Conservation (phyloP, 1,140 invertebrate genomes). For the Drosophila trapezifrons region DNA sequence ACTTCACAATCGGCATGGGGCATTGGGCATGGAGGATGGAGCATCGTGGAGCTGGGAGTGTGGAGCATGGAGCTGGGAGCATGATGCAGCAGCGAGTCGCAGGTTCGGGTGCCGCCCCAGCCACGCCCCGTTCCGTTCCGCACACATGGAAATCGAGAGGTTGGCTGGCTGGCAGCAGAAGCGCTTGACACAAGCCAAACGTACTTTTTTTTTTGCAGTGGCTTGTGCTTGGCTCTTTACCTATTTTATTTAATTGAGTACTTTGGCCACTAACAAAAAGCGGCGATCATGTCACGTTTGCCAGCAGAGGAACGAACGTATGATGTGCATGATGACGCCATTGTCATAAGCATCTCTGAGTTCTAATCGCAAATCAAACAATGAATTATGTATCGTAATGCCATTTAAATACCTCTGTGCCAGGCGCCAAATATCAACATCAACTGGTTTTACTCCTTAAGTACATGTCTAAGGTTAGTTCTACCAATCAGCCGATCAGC, state of each 20-base stretch:
- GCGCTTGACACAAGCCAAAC: slow-evolving; percentile 54
- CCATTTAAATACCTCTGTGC: slow-evolving; percentile 18
- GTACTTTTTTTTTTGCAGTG: slow-evolving; percentile 37
- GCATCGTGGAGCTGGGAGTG: neutral
- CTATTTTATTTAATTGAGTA: slow-evolving; percentile 77
- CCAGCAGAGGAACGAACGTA: slow-evolving; percentile 14
- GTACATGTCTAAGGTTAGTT: slow-evolving; percentile 41
- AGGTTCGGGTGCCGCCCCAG: slow-evolving; percentile 7
- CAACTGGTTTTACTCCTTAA: slow-evolving; percentile 26
- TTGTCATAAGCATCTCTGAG: slow-evolving; percentile 50
- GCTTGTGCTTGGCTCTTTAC: slow-evolving; percentile 30
- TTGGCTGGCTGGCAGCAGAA: slow-evolving; percentile 4
- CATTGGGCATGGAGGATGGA: neutral
- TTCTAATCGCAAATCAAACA: slow-evolving; percentile 67
- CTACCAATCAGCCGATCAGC: slow-evolving; percentile 8
- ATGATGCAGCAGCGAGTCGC: slow-evolving; percentile 60
- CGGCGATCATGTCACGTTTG: slow-evolving; percentile 55
- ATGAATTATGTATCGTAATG: slow-evolving; percentile 72
- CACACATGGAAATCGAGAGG: slow-evolving; percentile 30
- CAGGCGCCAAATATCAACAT: slow-evolving; percentile 33
- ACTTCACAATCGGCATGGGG: slow-evolving; percentile 46
- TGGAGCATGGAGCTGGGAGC: slow-evolving; percentile 44
- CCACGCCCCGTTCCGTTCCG: slow-evolving; percentile 31
- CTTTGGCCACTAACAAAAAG: slow-evolving; percentile 35
- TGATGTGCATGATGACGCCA: slow-evolving; percentile 52